These are phyloP conservation scores for Gopherus flavomarginatus DNA, from an alignment of 2,113 vertebrate genomes.

Conservation along the genomic window DNA sequence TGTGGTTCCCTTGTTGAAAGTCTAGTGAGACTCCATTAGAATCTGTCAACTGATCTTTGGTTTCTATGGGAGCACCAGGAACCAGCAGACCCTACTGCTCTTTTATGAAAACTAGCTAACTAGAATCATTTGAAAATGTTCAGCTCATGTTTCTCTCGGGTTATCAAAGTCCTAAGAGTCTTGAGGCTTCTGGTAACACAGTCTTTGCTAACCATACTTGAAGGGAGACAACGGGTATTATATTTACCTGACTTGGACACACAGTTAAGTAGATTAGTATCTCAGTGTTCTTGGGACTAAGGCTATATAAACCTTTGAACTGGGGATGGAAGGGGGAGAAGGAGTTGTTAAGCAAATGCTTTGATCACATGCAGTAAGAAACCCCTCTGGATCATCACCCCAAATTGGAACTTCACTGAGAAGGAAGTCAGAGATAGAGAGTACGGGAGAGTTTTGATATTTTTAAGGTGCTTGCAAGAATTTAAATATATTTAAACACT, in stretches of 20 bases:
- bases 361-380: constrained; percentile 27
- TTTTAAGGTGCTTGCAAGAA: constrained; percentile 69
- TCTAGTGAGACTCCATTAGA: accelerated
- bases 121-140: neutral
- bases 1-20: neutral
- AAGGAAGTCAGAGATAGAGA: constrained; percentile 58
- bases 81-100: neutral
- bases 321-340: neutral
- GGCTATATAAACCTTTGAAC: neutral
- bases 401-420: constrained; percentile 52
- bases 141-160: neutral
- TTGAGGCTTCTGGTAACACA: neutral
- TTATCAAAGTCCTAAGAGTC: neutral
- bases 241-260: neutral
- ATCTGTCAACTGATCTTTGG: neutral
- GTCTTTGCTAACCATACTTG: neutral
- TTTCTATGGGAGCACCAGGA: neutral
- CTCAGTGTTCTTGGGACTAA: neutral
- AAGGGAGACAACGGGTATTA: neutral
- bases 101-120: neutral
- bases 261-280: neutral
- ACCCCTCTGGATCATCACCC: neutral
- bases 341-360: neutral
- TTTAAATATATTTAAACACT: constrained; percentile 69
- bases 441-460: constrained; percentile 35